Evolutionary conservation across 1,140 invertebrate species (phyloP), one percentile per base, ranked within the genome.

Genomic region (Chymomyza costata): DNA sequence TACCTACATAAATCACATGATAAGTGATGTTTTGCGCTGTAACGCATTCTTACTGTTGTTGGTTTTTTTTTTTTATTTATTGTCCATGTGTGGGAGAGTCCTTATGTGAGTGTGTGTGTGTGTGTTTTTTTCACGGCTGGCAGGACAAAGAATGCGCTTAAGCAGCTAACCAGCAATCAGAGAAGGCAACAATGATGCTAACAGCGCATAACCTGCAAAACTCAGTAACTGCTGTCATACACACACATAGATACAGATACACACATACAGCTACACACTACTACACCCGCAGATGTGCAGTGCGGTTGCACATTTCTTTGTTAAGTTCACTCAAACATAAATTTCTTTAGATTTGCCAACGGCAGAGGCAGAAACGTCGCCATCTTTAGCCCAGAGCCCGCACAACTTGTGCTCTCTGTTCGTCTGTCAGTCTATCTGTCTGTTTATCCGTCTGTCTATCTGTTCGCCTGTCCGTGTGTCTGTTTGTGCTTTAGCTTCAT

Each of bases 1-100:
- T 66, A 66, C 63, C 57, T 52, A 53, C 58, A 66, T 66, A 66
- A 66, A 66, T 66, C 63, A 66, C 63, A 62, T 66, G 63, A 66
- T 66, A 66, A 66, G 63, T 66, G 63, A 66, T 54, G 59, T 49
- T 34, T 28, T n/a, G 10, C 25, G 25, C 25, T 28, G n/a, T 28
- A 5, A 28, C 25, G 25, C 25, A 6, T 28, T 28, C 25, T n/a
- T 10, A 28, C 25, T 28, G 5, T 28, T n/a, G n/a, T n/a, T n/a
- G n/a, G n/a, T n/a, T n/a, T n/a, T n/a, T n/a, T n/a, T n/a, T n/a
- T 25, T 25, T 25, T 25, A 51, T 61, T 41, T 51, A 31, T 46
- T 55, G 17, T 14, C 41, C 40, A 16, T 15, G 40, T 10, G 21
- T 52, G n/a, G 11, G 17, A 18, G 21, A 25, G 19, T 11, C 18